Evolutionary conservation across 37 sponge, comb jelly and placozoan species (phyloP).

Genomic region (Tethya wilhelma): DNA sequence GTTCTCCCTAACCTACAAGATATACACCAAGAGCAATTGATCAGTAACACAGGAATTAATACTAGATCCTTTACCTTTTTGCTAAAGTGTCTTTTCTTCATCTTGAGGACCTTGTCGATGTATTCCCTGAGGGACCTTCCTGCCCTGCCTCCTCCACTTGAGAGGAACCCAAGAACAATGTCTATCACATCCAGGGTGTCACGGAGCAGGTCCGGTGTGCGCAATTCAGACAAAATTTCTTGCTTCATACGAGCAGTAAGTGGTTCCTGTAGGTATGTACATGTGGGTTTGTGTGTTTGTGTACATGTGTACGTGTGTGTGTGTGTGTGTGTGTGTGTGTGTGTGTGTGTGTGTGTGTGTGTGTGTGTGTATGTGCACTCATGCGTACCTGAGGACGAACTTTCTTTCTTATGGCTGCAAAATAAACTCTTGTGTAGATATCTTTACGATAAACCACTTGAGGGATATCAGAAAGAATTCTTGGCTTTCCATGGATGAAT

Average conservation of each 20-base stretch:
- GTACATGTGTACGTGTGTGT: no score
- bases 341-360: no score
- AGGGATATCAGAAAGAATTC: conserved; percentile 53
- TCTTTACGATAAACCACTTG: conserved; percentile 52
- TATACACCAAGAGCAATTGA: background rate
- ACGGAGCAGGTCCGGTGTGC: conserved; percentile 17
- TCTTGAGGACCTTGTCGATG: conserved; percentile 40
- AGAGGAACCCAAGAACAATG: conserved; percentile 58
- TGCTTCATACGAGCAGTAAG: conserved; percentile 34
- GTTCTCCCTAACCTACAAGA: conserved; percentile 28
- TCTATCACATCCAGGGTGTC: conserved; percentile 53
- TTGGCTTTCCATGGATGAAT: conserved; percentile 71
- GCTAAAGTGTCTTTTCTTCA: conserved; percentile 45
- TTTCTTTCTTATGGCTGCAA: conserved; percentile 49
- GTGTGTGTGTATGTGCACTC: background rate
- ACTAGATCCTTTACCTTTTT: conserved; percentile 33
- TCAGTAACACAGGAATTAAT: background rate
- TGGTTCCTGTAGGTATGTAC: conserved; percentile 32
- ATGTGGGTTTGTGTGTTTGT: no score
- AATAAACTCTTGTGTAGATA: conserved; percentile 37
- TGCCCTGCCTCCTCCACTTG: conserved; percentile 52
- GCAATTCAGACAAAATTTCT: conserved; percentile 38
- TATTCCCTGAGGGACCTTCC: conserved; percentile 40
- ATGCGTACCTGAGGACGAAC: conserved; percentile 22
- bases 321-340: background rate